These are phyloP conservation scores for Amphiprion clarkii DNA, from an alignment of 2,797 vertebrate species.

Conservation along the genomic window DNA sequence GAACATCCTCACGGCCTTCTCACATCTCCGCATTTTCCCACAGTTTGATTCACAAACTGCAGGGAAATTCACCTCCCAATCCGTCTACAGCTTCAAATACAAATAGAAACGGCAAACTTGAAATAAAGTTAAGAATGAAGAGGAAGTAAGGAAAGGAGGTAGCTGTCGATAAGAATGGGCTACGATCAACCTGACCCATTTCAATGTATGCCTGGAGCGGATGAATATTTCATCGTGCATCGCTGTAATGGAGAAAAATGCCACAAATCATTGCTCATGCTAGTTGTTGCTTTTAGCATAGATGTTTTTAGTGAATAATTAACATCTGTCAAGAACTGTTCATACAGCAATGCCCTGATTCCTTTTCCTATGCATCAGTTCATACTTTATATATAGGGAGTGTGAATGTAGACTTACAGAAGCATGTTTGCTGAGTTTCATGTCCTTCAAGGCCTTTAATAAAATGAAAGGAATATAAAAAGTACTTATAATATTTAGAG, in stretches of 20 bases:
- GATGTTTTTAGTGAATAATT: conserved; percentile 17
- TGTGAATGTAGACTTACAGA: not conserved
- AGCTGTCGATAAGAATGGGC: not conserved
- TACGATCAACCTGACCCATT: not conserved
- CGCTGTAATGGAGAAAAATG: not conserved
- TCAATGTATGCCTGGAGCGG: not conserved
- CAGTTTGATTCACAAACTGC: conserved; percentile 42
- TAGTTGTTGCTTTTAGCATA: conserved; percentile 14
- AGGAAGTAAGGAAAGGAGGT: too few species aligned
- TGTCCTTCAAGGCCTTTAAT: not conserved
- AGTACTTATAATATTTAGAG: too few species aligned
- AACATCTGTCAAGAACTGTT: conserved; percentile 6
- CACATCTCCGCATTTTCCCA: conserved; percentile 14
- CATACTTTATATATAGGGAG: not conserved
- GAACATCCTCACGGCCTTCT: conserved; percentile 11
- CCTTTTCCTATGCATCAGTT: not conserved
- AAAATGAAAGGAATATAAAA: not conserved
- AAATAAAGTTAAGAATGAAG: too few species aligned
- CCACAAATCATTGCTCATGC: not conserved
- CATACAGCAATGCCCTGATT: not conserved
- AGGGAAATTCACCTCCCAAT: conserved; percentile 11
- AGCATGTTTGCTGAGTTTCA: not conserved
- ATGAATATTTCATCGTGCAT: conserved; percentile 1
- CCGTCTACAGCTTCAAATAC: not conserved
- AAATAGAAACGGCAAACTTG: too few species aligned